phyloP scores from a whole-genome alignment of 2,113 vertebrate species.

The Camarhynchus parvulus region DNA sequence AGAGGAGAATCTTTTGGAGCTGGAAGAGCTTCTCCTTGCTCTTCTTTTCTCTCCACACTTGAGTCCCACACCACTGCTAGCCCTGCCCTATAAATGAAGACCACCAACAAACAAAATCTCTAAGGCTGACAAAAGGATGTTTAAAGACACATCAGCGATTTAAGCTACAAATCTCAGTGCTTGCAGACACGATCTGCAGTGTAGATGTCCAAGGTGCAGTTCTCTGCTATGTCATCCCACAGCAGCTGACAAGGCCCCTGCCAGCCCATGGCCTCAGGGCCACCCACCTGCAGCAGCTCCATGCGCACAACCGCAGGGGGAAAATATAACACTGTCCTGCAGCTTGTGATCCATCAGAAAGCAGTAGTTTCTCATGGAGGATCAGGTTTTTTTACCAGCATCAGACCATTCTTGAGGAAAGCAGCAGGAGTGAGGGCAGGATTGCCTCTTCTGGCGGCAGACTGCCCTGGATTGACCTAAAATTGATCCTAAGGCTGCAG shows the following conservation, averaged over 20 bases:
- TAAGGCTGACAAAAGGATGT: background rate
- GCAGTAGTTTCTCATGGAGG: background rate
- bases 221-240: background rate
- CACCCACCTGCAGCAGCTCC: background rate
- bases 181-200: rapidly evolving
- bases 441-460: background rate
- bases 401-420: background rate
- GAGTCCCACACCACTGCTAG: background rate
- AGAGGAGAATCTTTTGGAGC: background rate
- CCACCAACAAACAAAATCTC: background rate
- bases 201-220: background rate
- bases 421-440: background rate
- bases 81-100: background rate
- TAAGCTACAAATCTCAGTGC: background rate
- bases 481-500: background rate
- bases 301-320: rapidly evolving
- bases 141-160: background rate
- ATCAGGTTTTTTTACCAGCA: background rate
- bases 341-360: background rate
- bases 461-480: background rate
- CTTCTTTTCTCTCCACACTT: background rate
- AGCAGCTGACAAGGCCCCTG: background rate
- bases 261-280: background rate
- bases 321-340: rapidly evolving
- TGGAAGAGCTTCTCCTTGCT: background rate